These are phyloP conservation scores for Crypturellus tataupa DNA, from an alignment of 2,797 vertebrate species.

Conservation along the genomic window DNA sequence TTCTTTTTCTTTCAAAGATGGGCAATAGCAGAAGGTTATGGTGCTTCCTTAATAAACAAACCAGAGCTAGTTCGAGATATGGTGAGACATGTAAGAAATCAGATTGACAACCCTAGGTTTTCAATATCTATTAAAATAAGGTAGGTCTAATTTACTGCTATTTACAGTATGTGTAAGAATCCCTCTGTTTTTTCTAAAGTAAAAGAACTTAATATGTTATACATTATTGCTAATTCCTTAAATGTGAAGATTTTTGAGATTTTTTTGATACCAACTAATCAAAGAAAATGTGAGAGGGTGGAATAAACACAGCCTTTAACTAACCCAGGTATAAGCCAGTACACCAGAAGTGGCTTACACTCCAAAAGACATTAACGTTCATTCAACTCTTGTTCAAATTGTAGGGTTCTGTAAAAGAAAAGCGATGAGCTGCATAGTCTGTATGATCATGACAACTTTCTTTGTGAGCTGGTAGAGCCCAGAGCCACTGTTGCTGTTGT, in stretches of 20 bases:
- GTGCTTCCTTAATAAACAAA: conserved; percentile 96
- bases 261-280: background rate
- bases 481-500: background rate
- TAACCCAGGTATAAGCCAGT: background rate
- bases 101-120: conserved; percentile 90
- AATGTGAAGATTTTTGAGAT: background rate
- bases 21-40: conserved; percentile 95
- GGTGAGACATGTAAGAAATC: conserved; percentile 91
- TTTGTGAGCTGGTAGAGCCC: background rate
- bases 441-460: background rate
- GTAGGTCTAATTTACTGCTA: conserved; percentile 73
- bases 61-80: conserved; percentile 94
- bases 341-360: background rate
- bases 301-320: background rate
- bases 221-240: background rate
- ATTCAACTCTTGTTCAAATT: background rate
- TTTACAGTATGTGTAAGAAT: background rate
- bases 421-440: background rate
- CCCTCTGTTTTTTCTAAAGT: background rate
- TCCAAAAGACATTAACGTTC: background rate
- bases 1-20: conserved; percentile 86
- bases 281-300: background rate
- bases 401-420: background rate
- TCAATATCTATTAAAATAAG: conserved; percentile 96
- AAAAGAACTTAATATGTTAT: background rate